Evolutionary conservation across 2,113 vertebrate species (phyloP).

Genomic region (Hemicordylus capensis): DNA sequence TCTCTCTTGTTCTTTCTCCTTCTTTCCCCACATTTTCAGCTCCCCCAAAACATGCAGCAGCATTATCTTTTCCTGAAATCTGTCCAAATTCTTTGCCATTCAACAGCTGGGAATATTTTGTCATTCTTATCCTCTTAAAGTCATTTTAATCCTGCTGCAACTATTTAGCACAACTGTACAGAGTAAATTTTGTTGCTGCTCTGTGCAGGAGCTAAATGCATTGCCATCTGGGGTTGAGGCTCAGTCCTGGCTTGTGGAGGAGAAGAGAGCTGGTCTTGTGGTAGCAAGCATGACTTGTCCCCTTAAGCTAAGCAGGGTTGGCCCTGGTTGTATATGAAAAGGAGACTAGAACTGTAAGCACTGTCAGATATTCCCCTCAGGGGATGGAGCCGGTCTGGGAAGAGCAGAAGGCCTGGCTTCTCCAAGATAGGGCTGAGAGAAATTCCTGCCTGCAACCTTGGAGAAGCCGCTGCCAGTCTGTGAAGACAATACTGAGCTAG

Average conservation of each 20-base stretch:
- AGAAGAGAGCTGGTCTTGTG: too few relatives aligned
- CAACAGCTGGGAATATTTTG: background rate
- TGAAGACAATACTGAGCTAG: too few relatives aligned
- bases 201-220: background rate
- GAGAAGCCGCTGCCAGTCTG: too few relatives aligned
- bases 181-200: background rate
- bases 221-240: background rate
- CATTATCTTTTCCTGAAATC: background rate
- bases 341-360: too few relatives aligned
- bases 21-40: background rate
- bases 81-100: background rate
- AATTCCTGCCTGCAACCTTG: too few relatives aligned
- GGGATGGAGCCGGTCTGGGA: too few relatives aligned
- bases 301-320: too few relatives aligned
- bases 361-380: too few relatives aligned
- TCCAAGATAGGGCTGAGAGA: too few relatives aligned
- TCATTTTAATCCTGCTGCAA: background rate
- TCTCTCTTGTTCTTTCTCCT: background rate
- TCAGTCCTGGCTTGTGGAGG: background rate
- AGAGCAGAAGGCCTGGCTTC: too few relatives aligned
- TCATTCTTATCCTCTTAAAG: background rate
- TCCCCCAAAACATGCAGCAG: background rate
- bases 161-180: background rate
- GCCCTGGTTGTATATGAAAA: too few relatives aligned
- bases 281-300: too few relatives aligned